Evolutionary conservation across 2,113 vertebrate species (phyloP).

Genomic region (Ranitomeya variabilis): DNA sequence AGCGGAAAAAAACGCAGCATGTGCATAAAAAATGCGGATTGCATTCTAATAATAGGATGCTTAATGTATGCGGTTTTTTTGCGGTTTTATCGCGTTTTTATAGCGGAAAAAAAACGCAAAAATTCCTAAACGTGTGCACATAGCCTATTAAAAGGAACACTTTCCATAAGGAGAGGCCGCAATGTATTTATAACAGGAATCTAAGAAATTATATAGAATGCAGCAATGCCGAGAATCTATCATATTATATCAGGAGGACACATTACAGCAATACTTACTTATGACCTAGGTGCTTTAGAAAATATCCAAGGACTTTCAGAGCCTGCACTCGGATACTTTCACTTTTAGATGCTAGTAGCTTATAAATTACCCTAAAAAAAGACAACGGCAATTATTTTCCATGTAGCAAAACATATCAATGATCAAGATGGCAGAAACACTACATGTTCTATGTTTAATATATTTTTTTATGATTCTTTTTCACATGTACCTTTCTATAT

Average conservation of each 20-base stretch:
- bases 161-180: background rate
- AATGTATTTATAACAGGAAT: background rate
- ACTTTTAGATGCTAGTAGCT: slow-evolving; percentile 92
- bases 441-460: background rate
- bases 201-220: too few relatives aligned
- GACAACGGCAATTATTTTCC: background rate
- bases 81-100: too few relatives aligned
- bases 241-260: background rate
- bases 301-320: slow-evolving; percentile 94
- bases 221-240: too few relatives aligned
- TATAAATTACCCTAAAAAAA: slow-evolving; percentile 88
- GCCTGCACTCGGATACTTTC: slow-evolving; percentile 96
- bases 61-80: too few relatives aligned
- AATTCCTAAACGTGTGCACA: too few relatives aligned
- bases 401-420: background rate
- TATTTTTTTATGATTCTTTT: background rate
- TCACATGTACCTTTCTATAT: too few relatives aligned
- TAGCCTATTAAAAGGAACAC: too few relatives aligned
- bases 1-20: too few relatives aligned
- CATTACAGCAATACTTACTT: slow-evolving; percentile 81
- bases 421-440: background rate
- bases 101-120: too few relatives aligned
- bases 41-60: too few relatives aligned
- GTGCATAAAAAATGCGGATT: too few relatives aligned
- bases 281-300: slow-evolving; percentile 96